A percentile compares a stretch with the other conserved stretches of the same genome.
These are phyloP conservation scores for Panagrolaimus sp. DNA, from an alignment of 1,140 invertebrate species.

Conservation along the genomic window DNA sequence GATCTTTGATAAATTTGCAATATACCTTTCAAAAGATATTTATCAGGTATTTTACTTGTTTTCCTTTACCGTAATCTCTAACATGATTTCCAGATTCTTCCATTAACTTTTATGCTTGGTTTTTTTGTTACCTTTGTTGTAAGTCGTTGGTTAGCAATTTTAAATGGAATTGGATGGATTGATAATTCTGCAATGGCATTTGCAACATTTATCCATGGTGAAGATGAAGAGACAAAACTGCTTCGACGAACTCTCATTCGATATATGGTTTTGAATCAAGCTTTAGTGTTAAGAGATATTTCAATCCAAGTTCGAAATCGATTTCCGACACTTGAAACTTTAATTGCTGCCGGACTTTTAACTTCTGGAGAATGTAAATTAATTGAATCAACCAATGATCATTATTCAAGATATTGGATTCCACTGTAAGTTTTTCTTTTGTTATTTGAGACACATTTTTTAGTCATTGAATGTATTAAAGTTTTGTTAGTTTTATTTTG, in stretches of 20 bases:
- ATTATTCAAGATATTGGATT: slow-evolving; percentile 31
- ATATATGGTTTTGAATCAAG: slow-evolving; percentile 25
- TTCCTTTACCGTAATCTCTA: no score
- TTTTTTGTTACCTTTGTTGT: slow-evolving; percentile 45
- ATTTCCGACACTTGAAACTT: slow-evolving; percentile 29
- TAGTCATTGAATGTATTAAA: no score
- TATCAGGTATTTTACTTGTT: slow-evolving; percentile 8
- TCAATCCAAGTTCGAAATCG: slow-evolving; percentile 30
- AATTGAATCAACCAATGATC: slow-evolving; percentile 8
- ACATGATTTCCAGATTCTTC: slow-evolving; percentile 15
- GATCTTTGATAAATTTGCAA: slow-evolving; percentile 44
- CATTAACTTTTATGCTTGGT: slow-evolving; percentile 43
- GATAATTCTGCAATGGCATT: slow-evolving; percentile 47
- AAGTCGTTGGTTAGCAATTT: slow-evolving; percentile 40
- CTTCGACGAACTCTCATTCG: slow-evolving; percentile 56
- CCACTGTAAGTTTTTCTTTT: slow-evolving; percentile 29
- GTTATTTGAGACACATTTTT: not conserved
- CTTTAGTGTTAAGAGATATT: slow-evolving; percentile 29
- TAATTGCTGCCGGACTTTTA: slow-evolving; percentile 30
- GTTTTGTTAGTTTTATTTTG: no score
- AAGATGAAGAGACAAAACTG: slow-evolving; percentile 74
- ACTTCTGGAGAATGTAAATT: slow-evolving; percentile 17
- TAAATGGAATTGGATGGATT: slow-evolving; percentile 54
- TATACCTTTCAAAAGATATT: slow-evolving; percentile 41
- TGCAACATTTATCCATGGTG: slow-evolving; percentile 45